Conservation (phyloP, 2,888 invertebrate species). For the Pemphredon lugubris region DNA sequence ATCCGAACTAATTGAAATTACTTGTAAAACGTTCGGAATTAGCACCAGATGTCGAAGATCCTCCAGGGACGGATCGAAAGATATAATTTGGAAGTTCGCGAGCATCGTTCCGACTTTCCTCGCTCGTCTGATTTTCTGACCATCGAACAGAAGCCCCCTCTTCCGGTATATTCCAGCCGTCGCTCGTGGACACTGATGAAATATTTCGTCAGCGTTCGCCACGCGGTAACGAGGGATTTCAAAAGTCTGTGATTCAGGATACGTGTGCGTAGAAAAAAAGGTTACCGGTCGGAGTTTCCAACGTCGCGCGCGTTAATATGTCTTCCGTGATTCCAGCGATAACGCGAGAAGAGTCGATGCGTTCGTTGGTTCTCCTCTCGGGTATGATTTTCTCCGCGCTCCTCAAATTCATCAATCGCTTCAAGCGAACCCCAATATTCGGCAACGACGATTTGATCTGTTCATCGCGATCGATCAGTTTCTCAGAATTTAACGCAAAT, state of each 20-base stretch:
- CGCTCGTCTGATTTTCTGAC: slow-evolving; percentile 25
- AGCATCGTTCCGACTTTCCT: slow-evolving; percentile 35
- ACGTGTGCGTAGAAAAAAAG: background rate
- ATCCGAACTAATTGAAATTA: slow-evolving; percentile 45
- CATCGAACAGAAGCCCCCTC: slow-evolving; percentile 26
- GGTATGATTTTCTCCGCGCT: slow-evolving; percentile 17
- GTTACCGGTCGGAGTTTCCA: slow-evolving; percentile 27
- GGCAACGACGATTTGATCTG: slow-evolving; percentile 69
- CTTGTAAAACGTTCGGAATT: slow-evolving; percentile 34
- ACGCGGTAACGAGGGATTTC: too few relatives aligned
- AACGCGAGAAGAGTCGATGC: background rate
- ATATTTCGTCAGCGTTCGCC: background rate
- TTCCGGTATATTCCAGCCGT: slow-evolving; percentile 31
- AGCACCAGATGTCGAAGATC: slow-evolving; percentile 48
- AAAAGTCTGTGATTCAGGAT: background rate
- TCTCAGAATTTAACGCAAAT: slow-evolving; percentile 6
- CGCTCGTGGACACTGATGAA: slow-evolving; percentile 42
- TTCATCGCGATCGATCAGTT: slow-evolving; percentile 43
- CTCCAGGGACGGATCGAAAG: slow-evolving; percentile 37
- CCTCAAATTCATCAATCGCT: slow-evolving; percentile 65
- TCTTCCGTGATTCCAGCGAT: slow-evolving; percentile 20
- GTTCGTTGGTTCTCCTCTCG: slow-evolving; percentile 12
- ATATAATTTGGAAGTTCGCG: slow-evolving; percentile 33
- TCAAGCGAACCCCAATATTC: slow-evolving; percentile 64
- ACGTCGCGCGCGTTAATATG: slow-evolving; percentile 12